Conservation (phyloP, 1,140 invertebrate genomes). For the Temnothorax nylanderi region DNA sequence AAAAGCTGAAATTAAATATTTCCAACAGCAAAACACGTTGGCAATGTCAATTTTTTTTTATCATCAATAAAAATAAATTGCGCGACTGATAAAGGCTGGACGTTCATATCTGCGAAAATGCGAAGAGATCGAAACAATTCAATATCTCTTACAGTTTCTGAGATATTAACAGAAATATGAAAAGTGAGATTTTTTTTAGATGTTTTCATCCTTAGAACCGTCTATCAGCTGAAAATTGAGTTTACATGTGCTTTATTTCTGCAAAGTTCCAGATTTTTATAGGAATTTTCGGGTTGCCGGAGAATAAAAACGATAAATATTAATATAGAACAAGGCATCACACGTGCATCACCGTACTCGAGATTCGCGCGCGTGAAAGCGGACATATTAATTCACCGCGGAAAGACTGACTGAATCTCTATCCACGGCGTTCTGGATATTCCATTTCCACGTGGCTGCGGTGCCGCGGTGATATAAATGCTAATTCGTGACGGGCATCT, state of each 20-base stretch:
- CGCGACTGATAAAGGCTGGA: not conserved
- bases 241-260: not conserved
- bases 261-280: not conserved
- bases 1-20: constrained; percentile 1
- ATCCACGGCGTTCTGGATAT: constrained; percentile 70
- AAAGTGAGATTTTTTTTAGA: not conserved
- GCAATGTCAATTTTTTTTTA: not conserved
- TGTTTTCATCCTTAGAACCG: not conserved
- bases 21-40: not conserved
- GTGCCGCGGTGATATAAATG: constrained; percentile 77
- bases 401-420: constrained; percentile 58
- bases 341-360: not conserved
- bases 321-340: constrained; percentile 25
- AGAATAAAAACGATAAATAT: constrained; percentile 16
- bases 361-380: constrained; percentile 15
- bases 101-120: not conserved
- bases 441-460: constrained; percentile 73
- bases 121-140: not conserved
- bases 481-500: constrained; percentile 77
- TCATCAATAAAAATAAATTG: not conserved
- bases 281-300: not conserved
- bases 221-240: not conserved
- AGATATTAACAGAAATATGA: not conserved
- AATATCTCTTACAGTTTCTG: not conserved
- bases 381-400: constrained; percentile 68